Conservation (phyloP, 1,140 invertebrate species). For the Zaprionus davidi region DNA sequence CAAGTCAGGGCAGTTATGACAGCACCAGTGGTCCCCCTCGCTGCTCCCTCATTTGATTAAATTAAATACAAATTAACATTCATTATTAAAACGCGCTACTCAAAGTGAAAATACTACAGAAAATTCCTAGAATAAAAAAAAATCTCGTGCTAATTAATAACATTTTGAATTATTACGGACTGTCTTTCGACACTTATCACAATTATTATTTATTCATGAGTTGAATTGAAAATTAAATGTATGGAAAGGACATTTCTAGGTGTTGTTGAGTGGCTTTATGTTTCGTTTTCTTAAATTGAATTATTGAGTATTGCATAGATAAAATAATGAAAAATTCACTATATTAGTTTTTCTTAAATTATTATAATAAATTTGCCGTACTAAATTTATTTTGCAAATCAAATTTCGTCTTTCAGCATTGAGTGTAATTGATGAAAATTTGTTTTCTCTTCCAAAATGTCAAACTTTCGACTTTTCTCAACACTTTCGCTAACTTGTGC, state of each 20-base stretch:
- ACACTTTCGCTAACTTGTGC: slow-evolving; percentile 14
- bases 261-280: background rate
- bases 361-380: background rate
- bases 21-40: background rate
- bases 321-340: too few relatives aligned
- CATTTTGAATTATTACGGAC: slow-evolving; percentile 16
- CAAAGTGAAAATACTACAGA: slow-evolving; percentile 14
- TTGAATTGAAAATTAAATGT: background rate
- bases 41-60: slow-evolving; percentile 54
- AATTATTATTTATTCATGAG: background rate
- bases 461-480: slow-evolving; percentile 23
- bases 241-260: background rate
- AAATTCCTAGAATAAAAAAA: slow-evolving; percentile 2
- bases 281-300: background rate
- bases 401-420: background rate
- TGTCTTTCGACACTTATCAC: slow-evolving; percentile 7
- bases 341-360: slow-evolving; percentile 4
- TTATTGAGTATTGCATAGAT: background rate
- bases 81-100: slow-evolving; percentile 46
- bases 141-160: slow-evolving; percentile 14
- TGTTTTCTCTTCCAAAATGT: slow-evolving; percentile 2
- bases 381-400: background rate
- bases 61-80: slow-evolving; percentile 69
- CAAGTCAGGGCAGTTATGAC: slow-evolving; percentile 62
- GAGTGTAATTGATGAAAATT: slow-evolving; percentile 9